Evolutionary conservation across 2,888 invertebrate genomes (phyloP).

Genomic region (Acleris laterana): DNA sequence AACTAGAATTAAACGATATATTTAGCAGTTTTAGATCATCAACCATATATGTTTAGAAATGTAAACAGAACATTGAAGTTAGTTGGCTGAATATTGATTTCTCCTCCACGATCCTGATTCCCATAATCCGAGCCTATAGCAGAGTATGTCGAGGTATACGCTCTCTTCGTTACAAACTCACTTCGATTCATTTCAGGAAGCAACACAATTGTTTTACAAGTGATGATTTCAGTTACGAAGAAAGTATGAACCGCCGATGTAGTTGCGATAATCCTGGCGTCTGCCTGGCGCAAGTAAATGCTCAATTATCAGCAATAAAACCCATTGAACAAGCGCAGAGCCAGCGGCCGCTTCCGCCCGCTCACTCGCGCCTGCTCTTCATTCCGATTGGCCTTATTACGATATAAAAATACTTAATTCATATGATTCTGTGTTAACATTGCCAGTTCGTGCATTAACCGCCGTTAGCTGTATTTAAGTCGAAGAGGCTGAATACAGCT

Average conservation of each 20-base stretch:
- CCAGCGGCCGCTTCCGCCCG: slow-evolving; percentile 48
- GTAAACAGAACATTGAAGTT: no score
- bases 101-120: no score
- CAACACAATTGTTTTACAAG: background rate
- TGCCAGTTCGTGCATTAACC: slow-evolving; percentile 57
- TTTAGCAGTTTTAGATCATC: no score
- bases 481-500: slow-evolving; percentile 38
- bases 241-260: slow-evolving; percentile 7
- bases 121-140: no score
- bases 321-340: slow-evolving; percentile 49
- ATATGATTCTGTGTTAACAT: slow-evolving; percentile 53
- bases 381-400: slow-evolving; percentile 64
- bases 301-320: slow-evolving; percentile 59
- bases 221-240: slow-evolving; percentile 7
- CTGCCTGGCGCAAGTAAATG: slow-evolving; percentile 45
- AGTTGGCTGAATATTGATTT: no score
- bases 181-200: background rate
- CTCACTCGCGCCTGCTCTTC: slow-evolving; percentile 48
- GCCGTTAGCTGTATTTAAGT: slow-evolving; percentile 54
- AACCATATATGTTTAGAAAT: no score
- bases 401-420: slow-evolving; percentile 65
- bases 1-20: no score
- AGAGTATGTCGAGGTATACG: no score
- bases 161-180: background rate
- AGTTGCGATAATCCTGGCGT: slow-evolving; percentile 10